Evolutionary conservation across 2,888 invertebrate species (phyloP), one percentile per base, ranked within the genome.

Genomic region (Phanerotoma sp.): DNA sequence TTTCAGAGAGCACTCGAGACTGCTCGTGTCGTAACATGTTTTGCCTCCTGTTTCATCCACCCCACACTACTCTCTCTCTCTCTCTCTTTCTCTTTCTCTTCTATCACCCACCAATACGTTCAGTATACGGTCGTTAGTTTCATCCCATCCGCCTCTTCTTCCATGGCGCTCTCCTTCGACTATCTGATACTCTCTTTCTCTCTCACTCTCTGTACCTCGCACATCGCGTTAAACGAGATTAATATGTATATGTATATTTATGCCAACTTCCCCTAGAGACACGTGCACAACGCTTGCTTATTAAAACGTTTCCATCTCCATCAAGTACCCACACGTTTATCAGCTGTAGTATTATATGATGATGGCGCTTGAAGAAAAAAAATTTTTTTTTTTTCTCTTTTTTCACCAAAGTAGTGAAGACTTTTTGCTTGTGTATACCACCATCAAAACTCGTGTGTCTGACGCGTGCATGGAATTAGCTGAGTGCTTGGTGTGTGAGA

Each of bases 11-110:
- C 73, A 71, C 74, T 73, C 70, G 69, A 74, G 71, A 70, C 72
- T 69, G 68, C 74, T 72, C 73, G 74, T 71, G 73, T 74, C 73
- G 71, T 70, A 72, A 71, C 74, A 72, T 74, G 73, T 75, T 71
- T 73, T 69, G 71, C 73, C 70, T 70, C 70, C 71, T 71, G 66
- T 68, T 58, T 60, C 63, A 51, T 53, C 61, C n/a, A n/a, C 62
- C 62, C 25, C 58, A 51, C 51, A 41, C 54, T 48, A 61, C 62
- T 49, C 58, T 44, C 47, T 41, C 47, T 21, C 44, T 51, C 50
- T 30, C 44, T 35, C 51, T 49, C 42, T 50, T 51, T 54, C 56
- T 56, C 54, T n/a, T n/a, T 25, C 25, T 25, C 25, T 25, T 25
- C 25, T 25, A 25, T 25, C 25, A 25, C 60, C 58, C 59, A 60